Conservation (phyloP, 1,140 invertebrate species). For the Pseudomyrmex concolor region DNA sequence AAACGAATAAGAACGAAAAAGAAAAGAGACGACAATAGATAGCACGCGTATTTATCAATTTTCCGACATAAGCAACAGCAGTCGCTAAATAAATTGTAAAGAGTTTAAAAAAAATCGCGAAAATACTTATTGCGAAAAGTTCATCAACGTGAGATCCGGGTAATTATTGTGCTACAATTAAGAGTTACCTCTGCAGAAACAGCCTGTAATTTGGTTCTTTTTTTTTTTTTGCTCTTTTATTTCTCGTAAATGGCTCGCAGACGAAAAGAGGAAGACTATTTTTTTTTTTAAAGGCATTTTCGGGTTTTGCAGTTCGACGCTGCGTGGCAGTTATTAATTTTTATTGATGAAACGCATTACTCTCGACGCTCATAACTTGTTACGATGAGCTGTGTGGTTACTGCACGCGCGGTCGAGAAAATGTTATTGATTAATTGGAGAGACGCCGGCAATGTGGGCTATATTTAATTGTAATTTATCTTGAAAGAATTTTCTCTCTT, state of each 20-base stretch:
- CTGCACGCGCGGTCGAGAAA: constrained; percentile 15
- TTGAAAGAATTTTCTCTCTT: neutral
- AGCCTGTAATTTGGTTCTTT: neutral
- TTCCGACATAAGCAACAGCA: neutral
- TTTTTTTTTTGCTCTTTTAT: neutral
- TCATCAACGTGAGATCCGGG: too few species aligned
- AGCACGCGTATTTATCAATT: neutral
- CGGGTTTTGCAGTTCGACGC: neutral
- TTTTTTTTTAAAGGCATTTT: constrained; percentile 10
- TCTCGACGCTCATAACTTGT: constrained; percentile 25
- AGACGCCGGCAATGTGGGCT: constrained; percentile 18
- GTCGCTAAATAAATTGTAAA: neutral
- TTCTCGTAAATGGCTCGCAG: neutral
- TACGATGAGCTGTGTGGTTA: neutral
- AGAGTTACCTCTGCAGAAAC: too few species aligned
- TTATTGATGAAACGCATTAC: constrained; percentile 56
- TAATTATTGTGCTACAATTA: too few species aligned
- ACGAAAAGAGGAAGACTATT: neutral
- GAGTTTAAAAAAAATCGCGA: neutral
- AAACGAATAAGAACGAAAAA: neutral
- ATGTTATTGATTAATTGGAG: constrained; percentile 46
- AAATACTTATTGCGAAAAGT: constrained; percentile 1
- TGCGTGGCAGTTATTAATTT: constrained; percentile 29
- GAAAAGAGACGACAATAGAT: neutral
- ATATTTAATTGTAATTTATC: constrained; percentile 55